Conservation (phyloP, 2,797 vertebrate species). For the Sternotherus odoratus region DNA sequence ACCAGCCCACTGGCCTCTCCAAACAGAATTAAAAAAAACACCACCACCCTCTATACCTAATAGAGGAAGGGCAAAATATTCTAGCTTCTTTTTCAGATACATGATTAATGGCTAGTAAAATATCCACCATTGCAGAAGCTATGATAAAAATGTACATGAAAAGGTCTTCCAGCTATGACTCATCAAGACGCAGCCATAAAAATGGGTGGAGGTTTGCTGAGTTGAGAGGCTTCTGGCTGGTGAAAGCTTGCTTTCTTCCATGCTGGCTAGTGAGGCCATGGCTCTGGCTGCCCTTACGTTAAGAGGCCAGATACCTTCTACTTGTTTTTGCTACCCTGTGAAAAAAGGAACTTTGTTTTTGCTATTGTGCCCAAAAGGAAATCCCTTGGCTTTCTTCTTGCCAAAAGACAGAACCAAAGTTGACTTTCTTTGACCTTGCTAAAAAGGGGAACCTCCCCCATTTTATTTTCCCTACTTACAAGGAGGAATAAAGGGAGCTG, state of each 20-base stretch:
- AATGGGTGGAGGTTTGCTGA: neutral
- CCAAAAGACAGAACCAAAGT: constrained; percentile 8
- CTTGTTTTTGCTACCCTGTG: neutral
- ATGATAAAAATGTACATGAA: neutral
- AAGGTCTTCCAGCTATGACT: constrained; percentile 33
- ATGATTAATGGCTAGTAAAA: constrained; percentile 9
- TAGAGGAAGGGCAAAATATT: neutral
- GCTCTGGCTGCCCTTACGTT: neutral
- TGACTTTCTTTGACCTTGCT: neutral
- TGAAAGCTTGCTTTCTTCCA: neutral
- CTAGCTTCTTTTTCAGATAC: neutral
- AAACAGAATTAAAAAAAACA: neutral
- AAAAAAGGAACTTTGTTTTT: neutral
- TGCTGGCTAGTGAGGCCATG: neutral
- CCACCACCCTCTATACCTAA: neutral
- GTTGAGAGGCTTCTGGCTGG: constrained; percentile 16
- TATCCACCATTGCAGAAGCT: constrained; percentile 1
- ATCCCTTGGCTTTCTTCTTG: neutral
- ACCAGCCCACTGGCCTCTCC: neutral
- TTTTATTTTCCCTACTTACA: neutral
- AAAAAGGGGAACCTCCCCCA: neutral
- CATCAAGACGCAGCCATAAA: neutral
- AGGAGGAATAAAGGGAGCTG: neutral
- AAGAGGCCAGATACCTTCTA: neutral
- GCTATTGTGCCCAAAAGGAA: neutral